Conservation (phyloP, 2,113 vertebrate genomes). For the Channa maculata region DNA sequence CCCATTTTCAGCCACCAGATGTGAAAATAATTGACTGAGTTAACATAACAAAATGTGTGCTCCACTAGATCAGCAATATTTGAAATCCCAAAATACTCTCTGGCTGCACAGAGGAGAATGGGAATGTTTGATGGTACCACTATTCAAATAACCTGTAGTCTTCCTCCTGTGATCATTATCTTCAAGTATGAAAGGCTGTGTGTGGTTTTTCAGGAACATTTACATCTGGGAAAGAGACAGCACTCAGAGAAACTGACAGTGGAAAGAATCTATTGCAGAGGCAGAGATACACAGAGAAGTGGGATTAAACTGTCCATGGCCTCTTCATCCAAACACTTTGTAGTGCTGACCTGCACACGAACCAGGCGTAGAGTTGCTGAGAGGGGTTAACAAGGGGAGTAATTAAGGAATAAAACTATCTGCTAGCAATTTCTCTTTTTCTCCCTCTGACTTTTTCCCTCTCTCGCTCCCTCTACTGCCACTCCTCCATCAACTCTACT, state of each 20-base stretch:
- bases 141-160: slow-evolving; percentile 37
- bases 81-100: slow-evolving; percentile 22
- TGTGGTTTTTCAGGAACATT: slow-evolving; percentile 36
- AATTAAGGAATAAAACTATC: slow-evolving; percentile 77
- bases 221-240: slow-evolving; percentile 35
- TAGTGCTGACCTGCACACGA: slow-evolving; percentile 56
- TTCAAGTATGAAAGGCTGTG: slow-evolving; percentile 17
- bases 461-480: slow-evolving; percentile 34
- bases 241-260: slow-evolving; percentile 47
- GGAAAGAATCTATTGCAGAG: slow-evolving; percentile 54
- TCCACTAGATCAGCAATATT: neutral
- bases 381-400: slow-evolving; percentile 76
- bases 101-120: slow-evolving; percentile 8
- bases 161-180: slow-evolving; percentile 46
- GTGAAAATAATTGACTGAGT: slow-evolving; percentile 4
- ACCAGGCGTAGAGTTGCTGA: slow-evolving; percentile 50
- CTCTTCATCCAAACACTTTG: slow-evolving; percentile 69
- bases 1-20: slow-evolving; percentile 13
- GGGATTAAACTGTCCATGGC: slow-evolving; percentile 69
- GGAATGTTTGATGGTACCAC: slow-evolving; percentile 4
- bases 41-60: slow-evolving; percentile 13
- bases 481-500: slow-evolving; percentile 53
- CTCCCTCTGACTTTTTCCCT: slow-evolving; percentile 57
- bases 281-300: slow-evolving; percentile 42
- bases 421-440: slow-evolving; percentile 57